phyloP scores from a whole-genome alignment of 2,113 vertebrate genomes.

The Amia ocellicauda region DNA sequence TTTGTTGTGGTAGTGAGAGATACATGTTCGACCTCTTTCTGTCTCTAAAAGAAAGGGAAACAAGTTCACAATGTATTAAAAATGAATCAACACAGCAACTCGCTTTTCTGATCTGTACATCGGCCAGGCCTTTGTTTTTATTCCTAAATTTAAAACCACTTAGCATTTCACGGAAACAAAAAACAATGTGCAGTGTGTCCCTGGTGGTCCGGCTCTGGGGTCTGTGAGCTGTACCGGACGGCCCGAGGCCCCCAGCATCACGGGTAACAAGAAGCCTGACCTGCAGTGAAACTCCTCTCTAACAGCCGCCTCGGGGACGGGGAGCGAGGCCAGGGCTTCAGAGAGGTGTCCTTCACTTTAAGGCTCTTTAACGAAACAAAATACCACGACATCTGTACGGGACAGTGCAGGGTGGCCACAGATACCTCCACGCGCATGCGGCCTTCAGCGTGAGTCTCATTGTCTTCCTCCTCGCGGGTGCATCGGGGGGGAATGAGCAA shows the following conservation, averaged over 20 bases:
- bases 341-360: slow-evolving; percentile 16
- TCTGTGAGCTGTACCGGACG: not conserved
- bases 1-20: not conserved
- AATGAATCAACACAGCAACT: too few species aligned
- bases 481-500: not conserved
- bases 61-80: too few species aligned
- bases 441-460: not conserved
- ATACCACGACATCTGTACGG: slow-evolving; percentile 2
- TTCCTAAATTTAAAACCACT: not conserved
- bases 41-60: too few species aligned
- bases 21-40: too few species aligned
- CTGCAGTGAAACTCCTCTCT: slow-evolving; percentile 7
- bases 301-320: slow-evolving; percentile 17
- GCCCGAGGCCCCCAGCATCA: not conserved
- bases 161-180: not conserved
- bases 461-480: not conserved
- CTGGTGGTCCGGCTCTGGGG: not conserved
- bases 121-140: not conserved
- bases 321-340: not conserved
- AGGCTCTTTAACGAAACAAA: not conserved
- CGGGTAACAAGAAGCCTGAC: slow-evolving; percentile 1
- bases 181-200: not conserved
- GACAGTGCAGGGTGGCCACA: not conserved
- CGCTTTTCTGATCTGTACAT: not conserved
- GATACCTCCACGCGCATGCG: not conserved